Conservation (phyloP, 1,140 invertebrate species). For the Drosophila watanabei region DNA sequence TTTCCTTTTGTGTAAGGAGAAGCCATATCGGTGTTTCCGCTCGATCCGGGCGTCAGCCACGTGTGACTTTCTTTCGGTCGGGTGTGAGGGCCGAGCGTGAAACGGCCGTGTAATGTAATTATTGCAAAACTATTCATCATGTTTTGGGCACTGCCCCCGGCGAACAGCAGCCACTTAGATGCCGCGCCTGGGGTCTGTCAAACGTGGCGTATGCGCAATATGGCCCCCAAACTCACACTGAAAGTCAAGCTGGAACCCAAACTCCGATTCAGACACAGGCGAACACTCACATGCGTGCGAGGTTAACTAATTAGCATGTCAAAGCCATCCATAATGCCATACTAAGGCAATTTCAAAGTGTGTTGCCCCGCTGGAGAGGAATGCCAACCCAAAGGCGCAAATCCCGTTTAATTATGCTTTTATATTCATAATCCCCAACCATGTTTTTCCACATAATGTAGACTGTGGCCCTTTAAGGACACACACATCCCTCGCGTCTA, state of each 20-base stretch:
- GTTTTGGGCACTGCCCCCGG: constrained; percentile 53
- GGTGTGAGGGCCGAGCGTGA: constrained; percentile 37
- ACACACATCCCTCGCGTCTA: constrained; percentile 41
- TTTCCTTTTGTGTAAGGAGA: constrained; percentile 10
- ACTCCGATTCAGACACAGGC: constrained; percentile 7
- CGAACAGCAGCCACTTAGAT: constrained; percentile 58
- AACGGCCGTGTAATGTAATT: constrained; percentile 82
- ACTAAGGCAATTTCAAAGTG: constrained; percentile 40
- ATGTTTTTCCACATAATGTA: constrained; percentile 53
- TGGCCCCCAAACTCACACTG: constrained; percentile 12
- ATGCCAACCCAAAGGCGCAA: constrained; percentile 59
- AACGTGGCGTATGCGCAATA: constrained; percentile 48
- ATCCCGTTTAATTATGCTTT: constrained; percentile 73
- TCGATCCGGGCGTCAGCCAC: constrained; percentile 56
- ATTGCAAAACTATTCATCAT: constrained; percentile 82
- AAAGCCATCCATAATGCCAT: constrained; percentile 72
- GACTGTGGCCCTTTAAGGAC: constrained; percentile 30
- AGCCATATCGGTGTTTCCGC: constrained; percentile 26
- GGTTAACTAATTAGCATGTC: constrained; percentile 80
- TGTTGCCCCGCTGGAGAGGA: constrained; percentile 13
- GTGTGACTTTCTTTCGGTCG: constrained; percentile 73
- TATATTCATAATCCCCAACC: constrained; percentile 63
- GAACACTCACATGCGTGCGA: constrained; percentile 23
- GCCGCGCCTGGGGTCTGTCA: constrained; percentile 47
- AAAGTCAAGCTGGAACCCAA: constrained; percentile 6